Percentiles rank a stretch among this genome's conserved stretches.
phyloP scores from a whole-genome alignment of 2,113 vertebrate species.

The Hassar affinis region DNA sequence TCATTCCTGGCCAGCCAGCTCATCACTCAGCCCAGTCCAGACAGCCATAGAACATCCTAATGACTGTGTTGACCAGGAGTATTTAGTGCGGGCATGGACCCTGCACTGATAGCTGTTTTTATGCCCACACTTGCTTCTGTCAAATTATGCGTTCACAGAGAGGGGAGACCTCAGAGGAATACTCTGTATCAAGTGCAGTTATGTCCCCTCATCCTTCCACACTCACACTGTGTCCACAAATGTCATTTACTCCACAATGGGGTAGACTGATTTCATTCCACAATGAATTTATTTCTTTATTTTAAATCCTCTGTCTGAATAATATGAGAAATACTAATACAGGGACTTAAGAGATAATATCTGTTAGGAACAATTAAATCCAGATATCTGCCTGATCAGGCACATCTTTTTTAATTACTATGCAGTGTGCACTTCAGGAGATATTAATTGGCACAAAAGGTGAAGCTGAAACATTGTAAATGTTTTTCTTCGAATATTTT shows the following conservation, averaged over 20 bases:
- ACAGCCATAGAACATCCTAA: slow-evolving; percentile 33
- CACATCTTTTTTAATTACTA: slow-evolving; percentile 5
- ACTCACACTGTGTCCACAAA: slow-evolving; percentile 5
- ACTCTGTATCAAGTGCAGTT: slow-evolving; percentile 23
- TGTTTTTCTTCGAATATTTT: neutral
- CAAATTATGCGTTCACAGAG: neutral
- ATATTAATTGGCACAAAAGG: neutral
- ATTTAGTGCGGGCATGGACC: neutral
- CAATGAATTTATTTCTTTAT: neutral
- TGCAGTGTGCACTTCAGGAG: neutral
- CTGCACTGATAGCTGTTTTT: slow-evolving; percentile 7
- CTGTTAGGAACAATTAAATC: neutral
- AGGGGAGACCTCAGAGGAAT: slow-evolving; percentile 8
- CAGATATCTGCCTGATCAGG: neutral
- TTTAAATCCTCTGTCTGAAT: neutral
- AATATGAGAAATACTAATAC: slow-evolving; percentile 4
- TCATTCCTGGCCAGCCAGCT: slow-evolving; percentile 18
- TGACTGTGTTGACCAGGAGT: slow-evolving; percentile 33
- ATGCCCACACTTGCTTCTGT: slow-evolving; percentile 8
- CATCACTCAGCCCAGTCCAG: slow-evolving; percentile 41
- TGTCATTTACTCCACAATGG: slow-evolving; percentile 26
- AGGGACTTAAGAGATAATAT: slow-evolving; percentile 11
- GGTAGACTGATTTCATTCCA: neutral
- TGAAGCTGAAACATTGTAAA: neutral
- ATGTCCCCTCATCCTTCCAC: neutral